Conservation (phyloP, 2,797 vertebrate species). For the Oophaga sylvatica region DNA sequence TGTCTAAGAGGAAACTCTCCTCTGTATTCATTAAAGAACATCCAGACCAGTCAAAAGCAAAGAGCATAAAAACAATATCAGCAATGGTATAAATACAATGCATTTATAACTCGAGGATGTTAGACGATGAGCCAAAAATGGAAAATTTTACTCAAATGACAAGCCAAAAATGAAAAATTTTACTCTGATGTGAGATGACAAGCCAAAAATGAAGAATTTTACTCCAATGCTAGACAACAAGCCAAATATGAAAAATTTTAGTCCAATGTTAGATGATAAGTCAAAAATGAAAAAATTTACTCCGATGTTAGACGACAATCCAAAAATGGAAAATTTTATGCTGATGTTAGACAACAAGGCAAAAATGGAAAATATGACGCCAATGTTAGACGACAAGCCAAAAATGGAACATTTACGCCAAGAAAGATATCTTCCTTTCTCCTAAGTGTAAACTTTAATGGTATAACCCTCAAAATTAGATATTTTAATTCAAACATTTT, state of each 20-base stretch:
- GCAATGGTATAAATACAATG: neutral
- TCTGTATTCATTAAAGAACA: constrained; percentile 39
- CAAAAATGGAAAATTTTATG: neutral
- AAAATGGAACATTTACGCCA: neutral
- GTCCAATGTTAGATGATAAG: no score
- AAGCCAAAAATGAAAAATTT: no score
- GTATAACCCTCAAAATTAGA: neutral
- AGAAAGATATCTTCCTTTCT: neutral
- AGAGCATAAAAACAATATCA: constrained; percentile 19
- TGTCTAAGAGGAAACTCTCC: constrained; percentile 55
- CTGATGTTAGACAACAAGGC: no score
- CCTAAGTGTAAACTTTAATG: neutral
- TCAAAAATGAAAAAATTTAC: no score
- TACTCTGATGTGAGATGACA: no score
- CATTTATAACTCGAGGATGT: no score
- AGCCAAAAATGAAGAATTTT: no score
- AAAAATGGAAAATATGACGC: no score
- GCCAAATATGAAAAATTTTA: no score
- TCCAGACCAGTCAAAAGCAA: neutral
- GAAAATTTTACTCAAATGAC: neutral
- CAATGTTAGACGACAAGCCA: no score
- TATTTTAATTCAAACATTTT: neutral
- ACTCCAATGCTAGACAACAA: no score
- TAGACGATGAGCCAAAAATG: neutral
- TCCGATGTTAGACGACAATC: no score